Base-by-base conservation (phyloP, 2,888 invertebrate genomes). In the Lepidocyrtinus sp. region DNA sequence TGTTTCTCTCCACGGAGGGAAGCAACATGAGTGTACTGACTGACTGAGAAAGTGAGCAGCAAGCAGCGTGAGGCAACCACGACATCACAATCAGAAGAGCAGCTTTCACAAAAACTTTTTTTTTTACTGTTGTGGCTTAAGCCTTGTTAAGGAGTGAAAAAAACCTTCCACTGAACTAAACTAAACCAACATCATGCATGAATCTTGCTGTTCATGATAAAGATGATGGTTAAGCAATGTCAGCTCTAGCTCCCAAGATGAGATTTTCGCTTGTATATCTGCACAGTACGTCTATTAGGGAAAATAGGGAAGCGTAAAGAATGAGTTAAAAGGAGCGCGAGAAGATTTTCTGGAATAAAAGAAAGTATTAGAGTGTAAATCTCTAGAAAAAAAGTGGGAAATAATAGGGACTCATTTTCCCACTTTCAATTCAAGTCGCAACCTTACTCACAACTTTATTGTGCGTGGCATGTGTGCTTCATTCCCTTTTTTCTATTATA, bases 361-460 rank as follows among this genome's bases (percentile, higher is more conserved):
- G 67, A 61, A 59, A 72, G 81, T 72, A 81, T 81, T 81, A 81
- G 81, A 62, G 55, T 72, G 75, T n/a, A 64, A 79, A 81, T 69
- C 69, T 75, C 71, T 62, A 26, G 74, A 71, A 80, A 80, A 55
- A 55, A 80, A 80, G 80, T 80, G 81, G 81, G 75, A 81, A 75
- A 81, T 75, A 81, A 81, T 81, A 75, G 75, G 71, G 80, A 81
- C 26, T 68, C 75, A 81, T 81, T 81, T 70, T 74, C 71, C 70
- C 65, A 75, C 75, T 81, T 81, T 63, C 75, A 75, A 75, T 80
- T 80, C 80, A 80, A 75, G 69, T 75, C 81, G 63, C 75, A 70
- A 75, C 71, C 67, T 72, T 75, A 62, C 72, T 67, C 71, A 75
- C 72, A 68, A 71, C 68, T 74, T 64, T n/a, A 9, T 24, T 71